Conservation (phyloP, 2,797 vertebrate species). For the Typhlichthys eigenmanni region DNA sequence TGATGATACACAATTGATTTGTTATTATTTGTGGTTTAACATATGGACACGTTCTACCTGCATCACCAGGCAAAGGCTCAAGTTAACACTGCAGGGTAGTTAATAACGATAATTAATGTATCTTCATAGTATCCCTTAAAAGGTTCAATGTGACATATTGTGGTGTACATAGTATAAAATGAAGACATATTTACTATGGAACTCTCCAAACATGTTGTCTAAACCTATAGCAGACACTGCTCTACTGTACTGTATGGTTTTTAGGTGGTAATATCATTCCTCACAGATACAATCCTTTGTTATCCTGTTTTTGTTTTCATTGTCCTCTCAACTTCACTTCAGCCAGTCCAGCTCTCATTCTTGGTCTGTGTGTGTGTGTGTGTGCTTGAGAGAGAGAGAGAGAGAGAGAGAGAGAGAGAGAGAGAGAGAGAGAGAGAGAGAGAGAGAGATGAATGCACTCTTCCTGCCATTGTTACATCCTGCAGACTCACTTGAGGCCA, state of each 20-base stretch:
- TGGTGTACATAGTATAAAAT: too few relatives aligned
- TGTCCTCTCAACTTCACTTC: constrained; percentile 57
- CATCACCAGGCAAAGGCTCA: too few relatives aligned
- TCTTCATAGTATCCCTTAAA: too few relatives aligned
- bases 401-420: constrained; percentile 15
- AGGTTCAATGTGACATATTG: too few relatives aligned
- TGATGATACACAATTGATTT: too few relatives aligned
- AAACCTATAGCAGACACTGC: constrained; percentile 9
- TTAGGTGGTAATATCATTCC: constrained; percentile 54
- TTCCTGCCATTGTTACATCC: constrained; percentile 78
- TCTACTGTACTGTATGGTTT: constrained; percentile 24
- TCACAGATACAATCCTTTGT: constrained; percentile 61
- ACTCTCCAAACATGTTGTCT: constrained; percentile 32
- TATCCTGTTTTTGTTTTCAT: constrained; percentile 79
- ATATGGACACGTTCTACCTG: too few relatives aligned
- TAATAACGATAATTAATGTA: too few relatives aligned
- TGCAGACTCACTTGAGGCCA: constrained; percentile 51
- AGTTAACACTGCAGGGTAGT: too few relatives aligned
- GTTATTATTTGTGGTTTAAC: too few relatives aligned
- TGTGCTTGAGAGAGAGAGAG: background rate
- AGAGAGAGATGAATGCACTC: constrained; percentile 25
- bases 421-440: constrained; percentile 27
- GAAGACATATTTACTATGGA: constrained; percentile 2
- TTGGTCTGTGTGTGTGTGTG: background rate
- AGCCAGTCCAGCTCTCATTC: constrained; percentile 41